These are phyloP conservation scores for Caenorhabditis remanei DNA, from an alignment of 1,140 invertebrate species.

Conservation along the genomic window DNA sequence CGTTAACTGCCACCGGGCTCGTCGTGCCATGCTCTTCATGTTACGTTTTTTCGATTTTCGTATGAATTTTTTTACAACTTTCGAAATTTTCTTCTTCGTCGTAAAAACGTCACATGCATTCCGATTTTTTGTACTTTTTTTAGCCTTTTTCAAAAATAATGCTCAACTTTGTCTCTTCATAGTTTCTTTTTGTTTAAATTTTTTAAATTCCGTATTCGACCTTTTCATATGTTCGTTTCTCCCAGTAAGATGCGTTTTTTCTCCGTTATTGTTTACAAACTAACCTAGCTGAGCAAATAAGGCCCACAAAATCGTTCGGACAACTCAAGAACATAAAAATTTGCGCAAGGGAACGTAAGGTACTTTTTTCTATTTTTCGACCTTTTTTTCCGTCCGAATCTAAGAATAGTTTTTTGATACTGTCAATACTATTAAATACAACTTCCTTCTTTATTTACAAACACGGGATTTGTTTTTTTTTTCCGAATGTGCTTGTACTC, in stretches of 20 bases:
- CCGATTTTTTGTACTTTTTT: background rate
- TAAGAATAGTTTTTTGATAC: constrained; percentile 14
- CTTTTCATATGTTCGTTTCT: no score
- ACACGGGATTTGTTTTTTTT: background rate
- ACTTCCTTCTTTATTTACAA: background rate
- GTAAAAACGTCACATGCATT: background rate
- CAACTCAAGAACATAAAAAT: constrained; percentile 47
- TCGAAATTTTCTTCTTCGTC: background rate
- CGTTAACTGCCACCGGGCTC: constrained; percentile 41
- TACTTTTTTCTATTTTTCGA: constrained; percentile 1
- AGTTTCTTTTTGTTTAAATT: no score
- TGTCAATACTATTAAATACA: background rate
- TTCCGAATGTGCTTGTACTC: background rate
- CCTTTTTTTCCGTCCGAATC: constrained; percentile 10
- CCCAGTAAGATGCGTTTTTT: no score
- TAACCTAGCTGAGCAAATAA: constrained; percentile 45
- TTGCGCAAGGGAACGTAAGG: constrained; percentile 24
- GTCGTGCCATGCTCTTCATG: constrained; percentile 38
- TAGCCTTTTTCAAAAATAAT: background rate
- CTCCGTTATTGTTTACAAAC: constrained; percentile 4
- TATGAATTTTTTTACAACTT: constrained; percentile 7
- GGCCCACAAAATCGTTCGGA: constrained; percentile 50
- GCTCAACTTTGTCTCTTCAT: no score
- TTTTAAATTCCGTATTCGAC: no score
- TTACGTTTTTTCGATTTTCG: constrained; percentile 1